A percentile compares a stretch with the other conserved stretches of the same genome.
phyloP scores from a whole-genome alignment of 2,797 vertebrate genomes.

The Holocentrus rufus region DNA sequence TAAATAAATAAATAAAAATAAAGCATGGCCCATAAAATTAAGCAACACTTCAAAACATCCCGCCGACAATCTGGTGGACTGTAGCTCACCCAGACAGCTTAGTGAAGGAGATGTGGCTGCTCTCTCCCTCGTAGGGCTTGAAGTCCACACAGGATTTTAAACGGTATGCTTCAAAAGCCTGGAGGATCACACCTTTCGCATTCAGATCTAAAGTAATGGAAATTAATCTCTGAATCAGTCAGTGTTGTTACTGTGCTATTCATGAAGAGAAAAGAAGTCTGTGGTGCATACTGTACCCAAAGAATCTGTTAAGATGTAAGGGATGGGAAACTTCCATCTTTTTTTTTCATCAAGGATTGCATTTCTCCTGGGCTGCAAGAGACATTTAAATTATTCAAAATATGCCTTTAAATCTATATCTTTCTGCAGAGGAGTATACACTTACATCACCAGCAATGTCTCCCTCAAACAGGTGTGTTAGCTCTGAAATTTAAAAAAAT shows the following conservation, averaged over 20 bases:
- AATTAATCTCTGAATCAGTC: constrained; percentile 12
- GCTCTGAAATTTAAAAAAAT: constrained; percentile 70
- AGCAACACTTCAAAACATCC: background rate
- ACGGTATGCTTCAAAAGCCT: constrained; percentile 90
- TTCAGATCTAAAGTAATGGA: constrained; percentile 83
- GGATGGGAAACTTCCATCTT: constrained; percentile 90
- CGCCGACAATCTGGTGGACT: background rate
- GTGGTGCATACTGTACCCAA: constrained; percentile 80
- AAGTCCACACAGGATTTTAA: constrained; percentile 93
- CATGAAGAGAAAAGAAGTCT: background rate
- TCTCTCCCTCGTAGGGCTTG: constrained; percentile 92
- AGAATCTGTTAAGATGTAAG: constrained; percentile 89
- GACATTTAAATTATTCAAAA: constrained; percentile 23
- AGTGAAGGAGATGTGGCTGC: constrained; percentile 85
- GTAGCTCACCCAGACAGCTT: constrained; percentile 85
- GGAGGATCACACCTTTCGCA: constrained; percentile 92
- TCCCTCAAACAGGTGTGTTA: constrained; percentile 87
- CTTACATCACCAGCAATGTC: constrained; percentile 89
- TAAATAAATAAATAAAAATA: too few species aligned
- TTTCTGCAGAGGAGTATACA: constrained; percentile 41
- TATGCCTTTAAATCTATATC: background rate
- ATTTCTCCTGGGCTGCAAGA: constrained; percentile 80
- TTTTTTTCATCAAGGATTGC: constrained; percentile 80
- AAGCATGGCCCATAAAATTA: constrained; percentile 33
- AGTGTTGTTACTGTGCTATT: background rate